These are phyloP conservation scores for Drosophila diplacantha DNA, from an alignment of 2,888 invertebrate species.

Conservation along the genomic window DNA sequence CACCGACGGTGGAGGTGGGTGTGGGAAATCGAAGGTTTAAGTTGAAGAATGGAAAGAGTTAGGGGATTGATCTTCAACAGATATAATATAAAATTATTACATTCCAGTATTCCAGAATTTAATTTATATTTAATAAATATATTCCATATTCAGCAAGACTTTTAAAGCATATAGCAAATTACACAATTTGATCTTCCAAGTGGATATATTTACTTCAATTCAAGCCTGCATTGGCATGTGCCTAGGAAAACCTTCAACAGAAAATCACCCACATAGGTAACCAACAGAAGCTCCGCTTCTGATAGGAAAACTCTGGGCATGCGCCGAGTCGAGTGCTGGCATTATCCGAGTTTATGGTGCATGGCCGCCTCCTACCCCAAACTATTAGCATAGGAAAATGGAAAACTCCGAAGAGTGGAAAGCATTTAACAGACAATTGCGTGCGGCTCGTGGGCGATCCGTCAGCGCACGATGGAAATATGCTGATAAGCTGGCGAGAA, in stretches of 20 bases:
- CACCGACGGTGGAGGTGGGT: neutral
- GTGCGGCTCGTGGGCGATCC: conserved; percentile 48
- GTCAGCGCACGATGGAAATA: conserved; percentile 43
- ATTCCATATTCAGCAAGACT: no score
- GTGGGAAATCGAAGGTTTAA: conserved; percentile 23
- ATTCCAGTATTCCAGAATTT: no score
- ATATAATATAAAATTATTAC: no score
- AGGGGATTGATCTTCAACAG: no score
- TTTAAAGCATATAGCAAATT: neutral
- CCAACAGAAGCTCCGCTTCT: conserved; percentile 19
- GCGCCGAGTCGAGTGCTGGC: conserved; percentile 15
- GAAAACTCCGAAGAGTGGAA: conserved; percentile 27
- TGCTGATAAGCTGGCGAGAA: conserved; percentile 60
- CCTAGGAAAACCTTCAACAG: neutral
- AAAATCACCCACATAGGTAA: conserved; percentile 18
- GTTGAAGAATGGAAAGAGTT: no score
- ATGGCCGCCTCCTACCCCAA: conserved; percentile 8
- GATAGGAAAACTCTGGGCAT: conserved; percentile 27
- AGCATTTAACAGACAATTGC: conserved; percentile 49
- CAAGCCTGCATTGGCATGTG: conserved; percentile 14
- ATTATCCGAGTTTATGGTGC: conserved; percentile 50
- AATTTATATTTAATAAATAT: no score
- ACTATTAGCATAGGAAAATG: conserved; percentile 48
- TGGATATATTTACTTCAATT: neutral
- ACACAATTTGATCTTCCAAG: no score